Evolutionary conservation across 2,888 invertebrate species (phyloP).

Genomic region (Rhaphigaster nebulosa): DNA sequence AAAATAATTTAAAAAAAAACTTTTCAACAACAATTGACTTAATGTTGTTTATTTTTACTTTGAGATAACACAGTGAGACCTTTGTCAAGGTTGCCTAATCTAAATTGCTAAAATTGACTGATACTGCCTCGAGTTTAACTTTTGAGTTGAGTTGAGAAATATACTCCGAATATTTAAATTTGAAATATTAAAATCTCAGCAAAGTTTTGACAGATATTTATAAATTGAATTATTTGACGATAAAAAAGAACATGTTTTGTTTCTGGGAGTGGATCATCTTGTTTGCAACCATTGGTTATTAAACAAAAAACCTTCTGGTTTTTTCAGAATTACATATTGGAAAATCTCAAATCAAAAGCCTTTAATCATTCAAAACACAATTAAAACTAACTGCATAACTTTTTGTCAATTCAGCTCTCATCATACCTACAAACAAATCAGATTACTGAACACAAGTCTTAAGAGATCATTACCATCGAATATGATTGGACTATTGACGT

Average conservation of each 20-base stretch:
- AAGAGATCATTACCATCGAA: no score
- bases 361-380: no score
- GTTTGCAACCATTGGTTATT: not conserved
- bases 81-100: not conserved
- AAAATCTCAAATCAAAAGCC: no score
- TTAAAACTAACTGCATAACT: no score
- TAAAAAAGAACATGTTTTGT: not conserved
- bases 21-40: not conserved
- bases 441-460: no score
- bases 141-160: not conserved
- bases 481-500: no score
- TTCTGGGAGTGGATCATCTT: not conserved
- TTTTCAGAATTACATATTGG: no score
- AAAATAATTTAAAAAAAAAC: not conserved
- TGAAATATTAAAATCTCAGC: not conserved
- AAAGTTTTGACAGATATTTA: not conserved
- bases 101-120: constrained; percentile 8
- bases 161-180: not conserved
- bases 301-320: no score
- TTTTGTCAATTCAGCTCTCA: no score
- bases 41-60: not conserved
- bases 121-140: not conserved
- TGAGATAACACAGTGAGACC: not conserved
- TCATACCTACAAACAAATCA: no score
- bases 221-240: not conserved